Evolutionary conservation across 2,113 vertebrate species (phyloP).

Genomic region (Pollimyrus isidori): DNA sequence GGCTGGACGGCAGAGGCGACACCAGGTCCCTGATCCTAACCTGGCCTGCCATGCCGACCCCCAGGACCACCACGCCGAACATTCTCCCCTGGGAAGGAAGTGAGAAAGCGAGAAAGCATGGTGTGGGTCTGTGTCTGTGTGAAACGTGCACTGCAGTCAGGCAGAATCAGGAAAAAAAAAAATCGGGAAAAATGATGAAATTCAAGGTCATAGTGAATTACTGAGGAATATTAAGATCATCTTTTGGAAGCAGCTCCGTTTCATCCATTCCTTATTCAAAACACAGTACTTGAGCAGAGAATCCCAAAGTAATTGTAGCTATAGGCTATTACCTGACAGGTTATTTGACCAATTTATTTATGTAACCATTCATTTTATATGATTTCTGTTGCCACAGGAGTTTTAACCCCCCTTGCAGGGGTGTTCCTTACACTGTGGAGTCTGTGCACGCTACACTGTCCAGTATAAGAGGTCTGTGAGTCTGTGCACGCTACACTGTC

Average conservation of each 20-base stretch:
- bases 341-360: not conserved
- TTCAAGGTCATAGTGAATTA: not conserved
- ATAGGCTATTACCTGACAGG: not conserved
- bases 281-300: not conserved
- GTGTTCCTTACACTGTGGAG: not conserved
- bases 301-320: not conserved
- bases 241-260: not conserved
- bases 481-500: not conserved
- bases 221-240: not conserved
- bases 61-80: constrained; percentile 82
- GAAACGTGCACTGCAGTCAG: not conserved
- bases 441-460: no score
- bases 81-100: constrained; percentile 49
- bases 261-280: not conserved
- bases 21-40: constrained; percentile 77
- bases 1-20: constrained; percentile 58
- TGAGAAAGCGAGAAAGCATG: not conserved
- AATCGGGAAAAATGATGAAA: not conserved
- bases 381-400: not conserved
- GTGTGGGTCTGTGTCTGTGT: not conserved
- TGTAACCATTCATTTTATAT: not conserved
- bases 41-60: constrained; percentile 74
- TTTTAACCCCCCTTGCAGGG: not conserved
- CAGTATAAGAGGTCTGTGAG: not conserved
- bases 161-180: not conserved